Base-by-base conservation (phyloP, 2,888 invertebrate genomes). In the Autographa gamma region DNA sequence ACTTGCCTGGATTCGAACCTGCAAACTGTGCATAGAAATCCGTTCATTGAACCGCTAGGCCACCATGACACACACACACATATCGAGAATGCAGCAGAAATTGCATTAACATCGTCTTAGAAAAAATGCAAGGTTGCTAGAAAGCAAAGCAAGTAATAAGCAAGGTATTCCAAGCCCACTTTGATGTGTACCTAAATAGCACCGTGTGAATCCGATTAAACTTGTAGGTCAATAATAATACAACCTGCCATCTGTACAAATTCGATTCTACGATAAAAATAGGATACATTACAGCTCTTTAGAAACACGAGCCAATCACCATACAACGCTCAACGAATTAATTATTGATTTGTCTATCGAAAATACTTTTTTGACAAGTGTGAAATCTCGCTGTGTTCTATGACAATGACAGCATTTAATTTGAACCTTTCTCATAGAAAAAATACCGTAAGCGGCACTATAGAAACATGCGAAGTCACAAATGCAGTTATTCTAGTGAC, bases 361-460 rank as follows among this genome's bases (percentile, higher is more conserved):
- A 64, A 73, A 43, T 62, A 69, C 56, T 64, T 32, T 43, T 34
- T 66, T 58, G 70, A 68, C 73, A 71, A 52, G 73, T 70, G 52
- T 67, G 70, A 61, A 61, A 68, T 66, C 34, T 56, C 38, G 0
- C 13, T 8, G n/a, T 18, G 60, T 56, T 65, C 32, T 72, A 59
- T 60, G 61, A 81, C 76, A 81, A 82, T 70, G 43, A 62, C n/a
- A 16, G n/a, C 70, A 69, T 83, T 75, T 83, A 75, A 81, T 83
- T 74, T 60, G 71, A 76, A 67, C 65, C 61, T 76, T 76, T 78
- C 72, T 61, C 65, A 34, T 59, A 63, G 54, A 64, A 80, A 71
- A 80, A 80, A 74, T 79, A 82, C 82, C 79, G 79, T 83, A 79
- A 79, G 73, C 66, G 25, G 67, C 62, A 72, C 72, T 79, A 83